Percentiles rank a stretch among this genome's conserved stretches.
phyloP scores from a whole-genome alignment of 2,113 vertebrate genomes.

The Microcebus griseorufus region DNA sequence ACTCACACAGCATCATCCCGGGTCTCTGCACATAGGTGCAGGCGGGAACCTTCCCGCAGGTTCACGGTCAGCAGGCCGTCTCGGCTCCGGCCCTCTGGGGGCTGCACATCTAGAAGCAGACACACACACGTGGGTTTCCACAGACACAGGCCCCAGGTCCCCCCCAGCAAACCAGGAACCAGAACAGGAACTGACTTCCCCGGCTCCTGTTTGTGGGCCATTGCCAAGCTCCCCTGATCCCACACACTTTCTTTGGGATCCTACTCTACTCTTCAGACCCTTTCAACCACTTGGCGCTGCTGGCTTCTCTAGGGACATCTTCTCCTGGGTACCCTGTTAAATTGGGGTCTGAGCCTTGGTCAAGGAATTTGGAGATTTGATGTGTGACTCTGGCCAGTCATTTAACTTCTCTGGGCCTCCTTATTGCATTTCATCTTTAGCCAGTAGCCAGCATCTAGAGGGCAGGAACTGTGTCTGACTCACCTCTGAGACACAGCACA shows the following conservation, averaged over 20 bases:
- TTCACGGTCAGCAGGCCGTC: slow-evolving; percentile 90
- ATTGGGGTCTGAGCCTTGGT: background rate
- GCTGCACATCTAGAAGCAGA: slow-evolving; percentile 86
- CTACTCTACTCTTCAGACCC: background rate
- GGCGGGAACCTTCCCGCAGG: slow-evolving; percentile 87
- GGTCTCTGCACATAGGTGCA: slow-evolving; percentile 93
- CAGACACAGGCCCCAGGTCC: background rate
- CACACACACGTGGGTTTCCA: background rate
- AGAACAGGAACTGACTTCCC: background rate
- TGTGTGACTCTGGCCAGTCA: background rate
- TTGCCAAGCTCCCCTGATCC: background rate
- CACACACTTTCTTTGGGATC: background rate
- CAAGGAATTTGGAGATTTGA: background rate
- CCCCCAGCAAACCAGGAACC: background rate
- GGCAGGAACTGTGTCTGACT: background rate
- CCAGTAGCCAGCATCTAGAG: background rate
- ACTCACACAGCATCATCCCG: slow-evolving; percentile 94
- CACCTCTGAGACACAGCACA: background rate
- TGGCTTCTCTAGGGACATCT: background rate
- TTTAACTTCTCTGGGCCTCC: background rate
- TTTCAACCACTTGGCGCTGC: background rate
- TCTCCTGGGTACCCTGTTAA: background rate
- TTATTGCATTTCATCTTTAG: slow-evolving; percentile 21
- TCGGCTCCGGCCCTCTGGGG: slow-evolving; percentile 90
- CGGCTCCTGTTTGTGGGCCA: background rate